Evolutionary conservation across 2,888 invertebrate genomes (phyloP).

Genomic region (Eugnorisma glareosa): DNA sequence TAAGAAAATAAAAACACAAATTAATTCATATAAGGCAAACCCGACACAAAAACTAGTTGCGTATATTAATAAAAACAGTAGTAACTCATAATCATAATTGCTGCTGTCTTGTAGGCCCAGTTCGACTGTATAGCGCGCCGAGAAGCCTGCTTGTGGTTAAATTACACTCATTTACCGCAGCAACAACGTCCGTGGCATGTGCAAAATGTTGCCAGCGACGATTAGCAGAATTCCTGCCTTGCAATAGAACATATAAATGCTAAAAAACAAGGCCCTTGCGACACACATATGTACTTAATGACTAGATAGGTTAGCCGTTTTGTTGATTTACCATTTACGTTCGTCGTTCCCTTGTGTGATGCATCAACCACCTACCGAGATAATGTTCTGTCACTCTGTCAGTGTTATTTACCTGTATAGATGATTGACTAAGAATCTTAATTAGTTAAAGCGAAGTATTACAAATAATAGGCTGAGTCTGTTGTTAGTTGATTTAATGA

Average conservation of each 20-base stretch:
- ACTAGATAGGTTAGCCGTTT: constrained; percentile 77
- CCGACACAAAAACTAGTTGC: constrained; percentile 49
- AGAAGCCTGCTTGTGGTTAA: constrained; percentile 82
- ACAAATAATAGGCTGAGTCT: constrained; percentile 45
- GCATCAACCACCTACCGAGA: constrained; percentile 75
- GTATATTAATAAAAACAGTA: constrained; percentile 62
- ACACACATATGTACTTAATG: constrained; percentile 77
- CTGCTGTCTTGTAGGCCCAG: constrained; percentile 62
- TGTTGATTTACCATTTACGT: constrained; percentile 84
- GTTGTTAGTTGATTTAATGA: constrained; percentile 66
- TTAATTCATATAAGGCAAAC: constrained; percentile 41
- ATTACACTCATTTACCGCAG: constrained; percentile 86
- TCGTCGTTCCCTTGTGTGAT: constrained; percentile 67
- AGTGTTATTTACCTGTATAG: constrained; percentile 57
- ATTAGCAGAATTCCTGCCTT: constrained; percentile 88
- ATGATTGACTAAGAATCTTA: constrained; percentile 57
- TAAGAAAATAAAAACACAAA: constrained; percentile 36
- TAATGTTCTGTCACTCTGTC: constrained; percentile 69
- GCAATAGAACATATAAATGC: constrained; percentile 86
- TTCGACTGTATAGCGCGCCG: constrained; percentile 68
- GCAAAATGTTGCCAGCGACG: constrained; percentile 86
- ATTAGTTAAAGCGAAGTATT: constrained; percentile 53
- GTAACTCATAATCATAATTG: constrained; percentile 65
- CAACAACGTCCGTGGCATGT: constrained; percentile 83
- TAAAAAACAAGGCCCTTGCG: constrained; percentile 87